These are phyloP conservation scores for Prunella himalayana DNA, from an alignment of 2,113 vertebrate species.

Conservation along the genomic window DNA sequence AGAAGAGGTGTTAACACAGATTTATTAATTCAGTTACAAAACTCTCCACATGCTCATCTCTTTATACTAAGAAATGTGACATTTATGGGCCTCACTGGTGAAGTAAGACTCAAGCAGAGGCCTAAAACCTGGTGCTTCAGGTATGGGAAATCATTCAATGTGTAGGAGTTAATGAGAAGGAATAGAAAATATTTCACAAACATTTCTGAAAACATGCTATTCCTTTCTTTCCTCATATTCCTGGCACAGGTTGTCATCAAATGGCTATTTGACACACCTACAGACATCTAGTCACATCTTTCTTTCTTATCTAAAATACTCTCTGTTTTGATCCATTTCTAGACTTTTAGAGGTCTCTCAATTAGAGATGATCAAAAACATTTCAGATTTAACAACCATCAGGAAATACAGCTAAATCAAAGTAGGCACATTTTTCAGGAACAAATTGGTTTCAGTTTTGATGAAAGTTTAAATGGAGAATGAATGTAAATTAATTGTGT, in stretches of 20 bases:
- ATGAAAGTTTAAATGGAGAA: neutral
- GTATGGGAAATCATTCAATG: neutral
- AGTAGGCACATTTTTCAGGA: neutral
- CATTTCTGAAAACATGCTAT: neutral
- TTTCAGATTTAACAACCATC: neutral
- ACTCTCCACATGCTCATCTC: neutral
- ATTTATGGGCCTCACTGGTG: neutral
- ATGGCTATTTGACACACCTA: neutral
- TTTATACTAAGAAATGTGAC: neutral
- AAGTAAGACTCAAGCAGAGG: neutral
- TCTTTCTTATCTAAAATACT: neutral
- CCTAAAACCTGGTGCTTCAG: neutral
- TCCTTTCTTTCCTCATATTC: neutral
- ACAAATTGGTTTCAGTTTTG: slow-evolving; percentile 5
- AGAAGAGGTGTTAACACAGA: neutral
- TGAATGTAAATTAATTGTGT: neutral
- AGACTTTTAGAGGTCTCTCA: neutral
- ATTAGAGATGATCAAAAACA: neutral
- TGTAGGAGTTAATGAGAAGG: neutral
- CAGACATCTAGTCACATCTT: neutral
- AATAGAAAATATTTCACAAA: neutral
- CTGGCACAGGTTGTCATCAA: neutral
- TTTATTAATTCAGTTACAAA: slow-evolving; percentile 12
- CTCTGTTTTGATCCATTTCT: neutral
- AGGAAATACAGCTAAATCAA: slow-evolving; percentile 7